Evolutionary conservation across 2,888 invertebrate genomes (phyloP).

Genomic region (Coelopa pilipes): DNA sequence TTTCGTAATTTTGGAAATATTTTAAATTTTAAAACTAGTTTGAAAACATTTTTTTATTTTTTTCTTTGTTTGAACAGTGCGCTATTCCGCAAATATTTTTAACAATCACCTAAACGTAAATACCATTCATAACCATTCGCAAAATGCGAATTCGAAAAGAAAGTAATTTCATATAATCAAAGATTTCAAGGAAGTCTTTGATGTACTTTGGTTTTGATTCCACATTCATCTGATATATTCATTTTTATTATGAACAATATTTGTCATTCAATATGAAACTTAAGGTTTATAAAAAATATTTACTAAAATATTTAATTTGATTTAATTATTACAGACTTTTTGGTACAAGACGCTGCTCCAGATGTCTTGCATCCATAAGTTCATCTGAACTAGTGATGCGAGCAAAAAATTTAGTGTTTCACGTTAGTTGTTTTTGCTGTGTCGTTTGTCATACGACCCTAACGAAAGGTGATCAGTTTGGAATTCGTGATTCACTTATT

Average conservation of each 20-base stretch:
- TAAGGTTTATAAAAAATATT: background rate
- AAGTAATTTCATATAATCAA: too few relatives aligned
- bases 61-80: too few relatives aligned
- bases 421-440: slow-evolving; percentile 95
- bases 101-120: too few relatives aligned
- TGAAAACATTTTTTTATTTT: too few relatives aligned
- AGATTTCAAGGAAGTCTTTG: too few relatives aligned
- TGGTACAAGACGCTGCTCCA: slow-evolving; percentile 87
- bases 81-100: too few relatives aligned
- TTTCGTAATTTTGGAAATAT: too few relatives aligned
- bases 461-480: slow-evolving; percentile 94
- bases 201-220: too few relatives aligned
- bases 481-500: slow-evolving; percentile 87
- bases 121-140: too few relatives aligned
- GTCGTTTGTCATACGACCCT: slow-evolving; percentile 86
- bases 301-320: background rate
- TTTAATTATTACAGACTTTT: slow-evolving; percentile 80
- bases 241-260: background rate
- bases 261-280: background rate
- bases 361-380: slow-evolving; percentile 89
- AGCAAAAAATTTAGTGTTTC: slow-evolving; percentile 91
- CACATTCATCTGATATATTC: too few relatives aligned
- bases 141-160: too few relatives aligned
- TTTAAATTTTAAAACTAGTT: too few relatives aligned
- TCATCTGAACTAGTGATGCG: slow-evolving; percentile 95